These are phyloP conservation scores for Drosophila flavopinicola DNA, from an alignment of 2,888 invertebrate species.

Conservation along the genomic window DNA sequence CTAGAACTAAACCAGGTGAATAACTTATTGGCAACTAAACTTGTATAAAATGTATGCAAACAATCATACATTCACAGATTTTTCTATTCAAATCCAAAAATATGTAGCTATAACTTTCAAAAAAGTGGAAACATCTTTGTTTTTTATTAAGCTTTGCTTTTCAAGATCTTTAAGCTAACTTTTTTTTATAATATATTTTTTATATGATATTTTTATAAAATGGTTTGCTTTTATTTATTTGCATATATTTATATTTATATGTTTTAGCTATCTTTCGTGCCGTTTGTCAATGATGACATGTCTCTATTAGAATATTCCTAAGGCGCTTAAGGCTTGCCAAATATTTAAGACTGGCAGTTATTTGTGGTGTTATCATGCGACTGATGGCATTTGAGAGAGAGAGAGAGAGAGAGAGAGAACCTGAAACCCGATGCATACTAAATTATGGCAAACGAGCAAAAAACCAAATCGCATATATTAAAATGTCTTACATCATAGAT, in stretches of 20 bases:
- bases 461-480: conserved; percentile 53
- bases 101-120: too few relatives aligned
- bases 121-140: too few relatives aligned
- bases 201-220: too few relatives aligned
- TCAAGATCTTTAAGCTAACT: too few relatives aligned
- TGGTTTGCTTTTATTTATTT: too few relatives aligned
- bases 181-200: too few relatives aligned
- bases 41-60: background rate
- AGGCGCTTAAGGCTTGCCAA: conserved; percentile 9
- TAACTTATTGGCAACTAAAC: background rate
- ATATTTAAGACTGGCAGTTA: conserved; percentile 5
- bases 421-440: conserved; percentile 49
- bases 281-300: conserved; percentile 2
- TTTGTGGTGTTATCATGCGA: conserved; percentile 33
- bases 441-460: conserved; percentile 39
- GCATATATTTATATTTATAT: too few relatives aligned
- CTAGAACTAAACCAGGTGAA: too few relatives aligned
- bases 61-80: too few relatives aligned
- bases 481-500: conserved; percentile 58
- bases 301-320: conserved; percentile 1
- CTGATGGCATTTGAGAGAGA: conserved; percentile 49
- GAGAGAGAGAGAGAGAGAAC: too few relatives aligned
- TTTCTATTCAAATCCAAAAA: too few relatives aligned
- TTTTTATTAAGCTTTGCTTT: too few relatives aligned
- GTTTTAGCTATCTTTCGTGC: background rate